phyloP scores from a whole-genome alignment of 2,113 vertebrate genomes.

The Panthera leo region DNA sequence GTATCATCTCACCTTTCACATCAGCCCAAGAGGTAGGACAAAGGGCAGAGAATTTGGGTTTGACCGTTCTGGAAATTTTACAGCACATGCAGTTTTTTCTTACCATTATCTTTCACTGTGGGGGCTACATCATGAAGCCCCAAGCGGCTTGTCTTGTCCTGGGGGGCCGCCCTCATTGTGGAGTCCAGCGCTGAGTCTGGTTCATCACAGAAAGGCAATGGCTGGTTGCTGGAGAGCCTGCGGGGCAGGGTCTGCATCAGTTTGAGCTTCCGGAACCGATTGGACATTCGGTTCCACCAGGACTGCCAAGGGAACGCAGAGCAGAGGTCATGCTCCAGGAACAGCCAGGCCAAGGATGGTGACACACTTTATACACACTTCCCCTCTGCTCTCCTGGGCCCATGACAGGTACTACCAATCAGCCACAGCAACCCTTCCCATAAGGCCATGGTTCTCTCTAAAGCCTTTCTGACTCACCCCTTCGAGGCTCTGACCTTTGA shows the following conservation, averaged over 20 bases:
- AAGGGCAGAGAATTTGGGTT: neutral
- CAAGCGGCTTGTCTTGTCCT: conserved; percentile 71
- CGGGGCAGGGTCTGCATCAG: conserved; percentile 95
- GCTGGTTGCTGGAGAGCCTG: conserved; percentile 91
- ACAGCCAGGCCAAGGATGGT: fast-evolving
- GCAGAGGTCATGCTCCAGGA: neutral
- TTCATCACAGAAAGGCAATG: conserved; percentile 92
- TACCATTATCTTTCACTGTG: conserved; percentile 88
- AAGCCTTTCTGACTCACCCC: neutral
- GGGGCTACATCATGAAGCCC: conserved; percentile 76
- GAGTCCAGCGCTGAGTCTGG: conserved; percentile 87
- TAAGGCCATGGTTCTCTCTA: too few relatives aligned
- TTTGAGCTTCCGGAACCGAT: conserved; percentile 96
- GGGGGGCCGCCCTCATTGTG: conserved; percentile 89
- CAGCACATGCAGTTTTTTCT: conserved; percentile 36
- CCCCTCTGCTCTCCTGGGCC: neutral
- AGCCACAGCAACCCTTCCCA: neutral
- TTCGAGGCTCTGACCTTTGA: neutral
- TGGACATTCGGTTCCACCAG: conserved; percentile 99
- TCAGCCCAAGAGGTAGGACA: neutral
- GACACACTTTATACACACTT: neutral
- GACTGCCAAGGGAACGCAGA: conserved; percentile 86
- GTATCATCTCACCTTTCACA: neutral
- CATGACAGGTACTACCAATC: neutral
- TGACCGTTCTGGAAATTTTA: neutral